Percentiles rank a stretch among this genome's conserved stretches.
These are phyloP conservation scores for Nomada goodeniana DNA, from an alignment of 2,888 invertebrate genomes.

Conservation along the genomic window DNA sequence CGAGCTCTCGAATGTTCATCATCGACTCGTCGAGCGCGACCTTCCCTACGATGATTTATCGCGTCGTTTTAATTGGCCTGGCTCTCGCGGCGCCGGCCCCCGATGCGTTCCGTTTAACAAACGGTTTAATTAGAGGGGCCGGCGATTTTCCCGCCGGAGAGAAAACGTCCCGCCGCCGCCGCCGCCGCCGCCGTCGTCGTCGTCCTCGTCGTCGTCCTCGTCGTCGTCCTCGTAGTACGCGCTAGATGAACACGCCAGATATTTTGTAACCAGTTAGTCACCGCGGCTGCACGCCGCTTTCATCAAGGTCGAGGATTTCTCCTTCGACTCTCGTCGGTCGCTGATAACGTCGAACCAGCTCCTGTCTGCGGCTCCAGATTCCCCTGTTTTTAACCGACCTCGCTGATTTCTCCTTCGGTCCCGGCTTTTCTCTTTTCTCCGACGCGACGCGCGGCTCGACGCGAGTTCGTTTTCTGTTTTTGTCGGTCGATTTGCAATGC, in stretches of 20 bases:
- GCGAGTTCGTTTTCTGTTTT: too few species aligned
- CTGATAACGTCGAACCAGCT: conserved; percentile 64
- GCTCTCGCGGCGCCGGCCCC: conserved; percentile 8
- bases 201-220: conserved; percentile 36
- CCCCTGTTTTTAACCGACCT: conserved; percentile 35
- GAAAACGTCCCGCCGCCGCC: conserved; percentile 51
- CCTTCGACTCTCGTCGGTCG: conserved; percentile 49
- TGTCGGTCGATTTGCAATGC: too few species aligned
- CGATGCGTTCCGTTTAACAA: conserved; percentile 45
- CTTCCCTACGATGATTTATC: conserved; percentile 45
- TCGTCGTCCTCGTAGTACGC: conserved; percentile 14
- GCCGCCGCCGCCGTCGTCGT: conserved; percentile 26
- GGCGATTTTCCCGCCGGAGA: conserved; percentile 47
- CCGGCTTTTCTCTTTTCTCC: background rate
- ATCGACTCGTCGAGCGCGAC: conserved; percentile 1
- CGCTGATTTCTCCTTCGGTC: conserved; percentile 59
- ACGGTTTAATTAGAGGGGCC: conserved; percentile 56
- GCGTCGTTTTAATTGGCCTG: conserved; percentile 39
- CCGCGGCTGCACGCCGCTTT: conserved; percentile 55
- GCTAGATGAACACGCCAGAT: conserved; percentile 60
- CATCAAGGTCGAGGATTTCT: conserved; percentile 66
- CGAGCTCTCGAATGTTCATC: conserved; percentile 20
- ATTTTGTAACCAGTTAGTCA: conserved; percentile 56
- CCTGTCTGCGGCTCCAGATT: conserved; percentile 19
- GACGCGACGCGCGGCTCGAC: background rate